A percentile compares a stretch with the other conserved stretches of the same genome.
phyloP scores from a whole-genome alignment of 2,888 invertebrate genomes.

The Choristoneura rosaceana region DNA sequence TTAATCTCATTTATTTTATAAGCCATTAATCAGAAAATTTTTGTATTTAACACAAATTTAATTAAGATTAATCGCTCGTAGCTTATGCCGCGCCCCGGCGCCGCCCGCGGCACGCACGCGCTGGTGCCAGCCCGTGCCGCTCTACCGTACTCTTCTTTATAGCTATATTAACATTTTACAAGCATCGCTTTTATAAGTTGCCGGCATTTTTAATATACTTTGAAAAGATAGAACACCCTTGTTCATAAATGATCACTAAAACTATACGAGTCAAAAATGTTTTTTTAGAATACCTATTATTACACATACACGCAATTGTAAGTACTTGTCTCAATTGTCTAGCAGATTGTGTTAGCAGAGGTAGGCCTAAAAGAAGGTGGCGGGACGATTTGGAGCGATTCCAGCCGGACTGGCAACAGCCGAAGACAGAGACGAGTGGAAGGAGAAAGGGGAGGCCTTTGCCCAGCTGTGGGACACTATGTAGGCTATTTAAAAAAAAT shows the following conservation, averaged over 20 bases:
- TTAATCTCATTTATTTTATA: too few species aligned
- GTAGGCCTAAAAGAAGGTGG: too few species aligned
- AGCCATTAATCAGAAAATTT: not conserved
- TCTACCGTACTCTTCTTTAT: constrained; percentile 17
- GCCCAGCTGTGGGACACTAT: too few species aligned
- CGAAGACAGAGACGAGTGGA: too few species aligned
- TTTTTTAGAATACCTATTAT: too few species aligned
- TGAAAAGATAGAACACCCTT: not conserved
- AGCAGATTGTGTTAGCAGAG: too few species aligned
- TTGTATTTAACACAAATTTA: not conserved
- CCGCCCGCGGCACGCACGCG: constrained; percentile 21
- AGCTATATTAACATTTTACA: constrained; percentile 27
- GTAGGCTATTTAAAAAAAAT: too few species aligned
- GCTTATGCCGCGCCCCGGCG: constrained; percentile 6
- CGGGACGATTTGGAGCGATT: too few species aligned
- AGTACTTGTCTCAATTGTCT: too few species aligned
- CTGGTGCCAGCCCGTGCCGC: constrained; percentile 29
- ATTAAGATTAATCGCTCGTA: not conserved
- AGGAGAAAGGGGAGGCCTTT: too few species aligned
- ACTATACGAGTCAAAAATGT: not conserved
- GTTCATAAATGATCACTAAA: not conserved
- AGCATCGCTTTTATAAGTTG: constrained; percentile 5
- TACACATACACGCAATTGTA: too few species aligned
- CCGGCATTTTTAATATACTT: not conserved
- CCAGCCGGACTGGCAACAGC: too few species aligned